Conservation (phyloP, 64 coral and sea anemone species). For the Orbicella faveolata region DNA sequence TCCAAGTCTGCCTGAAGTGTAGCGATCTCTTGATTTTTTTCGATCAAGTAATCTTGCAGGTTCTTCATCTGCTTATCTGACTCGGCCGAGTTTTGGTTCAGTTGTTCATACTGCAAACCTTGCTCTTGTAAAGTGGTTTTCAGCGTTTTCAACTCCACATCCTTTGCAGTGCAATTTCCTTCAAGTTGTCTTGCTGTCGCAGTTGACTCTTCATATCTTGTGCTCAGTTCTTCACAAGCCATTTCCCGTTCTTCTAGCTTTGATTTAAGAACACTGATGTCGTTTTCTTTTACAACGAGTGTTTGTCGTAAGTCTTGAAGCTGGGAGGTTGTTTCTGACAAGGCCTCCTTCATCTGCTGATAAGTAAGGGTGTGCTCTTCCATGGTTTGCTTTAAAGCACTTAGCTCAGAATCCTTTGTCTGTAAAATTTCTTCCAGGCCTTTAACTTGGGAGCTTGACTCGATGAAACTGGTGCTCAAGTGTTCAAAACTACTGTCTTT, state of each 20-base stretch:
- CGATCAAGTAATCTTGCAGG: constrained; percentile 25
- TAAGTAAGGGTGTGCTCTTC: neutral
- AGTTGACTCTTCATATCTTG: neutral
- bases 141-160: constrained; percentile 47
- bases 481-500: constrained; percentile 34
- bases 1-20: constrained; percentile 37
- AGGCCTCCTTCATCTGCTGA: neutral
- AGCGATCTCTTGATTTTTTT: constrained; percentile 45
- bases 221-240: neutral
- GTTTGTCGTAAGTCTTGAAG: constrained; percentile 3
- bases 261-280: constrained; percentile 52
- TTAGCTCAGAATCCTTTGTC: constrained; percentile 25
- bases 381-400: neutral
- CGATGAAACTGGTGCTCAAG: constrained; percentile 28
- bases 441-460: constrained; percentile 30
- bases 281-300: constrained; percentile 46
- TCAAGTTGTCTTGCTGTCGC: constrained; percentile 41
- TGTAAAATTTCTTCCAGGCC: constrained; percentile 31
- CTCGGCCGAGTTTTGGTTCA: constrained; percentile 47
- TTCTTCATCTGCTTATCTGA: constrained; percentile 31
- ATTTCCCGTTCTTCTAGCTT: constrained; percentile 47
- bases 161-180: constrained; percentile 38
- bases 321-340: constrained; percentile 1
- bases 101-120: constrained; percentile 37
- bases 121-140: constrained; percentile 26